These are phyloP conservation scores for Myiozetetes cayanensis DNA, from an alignment of 2,113 vertebrate species.

Conservation along the genomic window DNA sequence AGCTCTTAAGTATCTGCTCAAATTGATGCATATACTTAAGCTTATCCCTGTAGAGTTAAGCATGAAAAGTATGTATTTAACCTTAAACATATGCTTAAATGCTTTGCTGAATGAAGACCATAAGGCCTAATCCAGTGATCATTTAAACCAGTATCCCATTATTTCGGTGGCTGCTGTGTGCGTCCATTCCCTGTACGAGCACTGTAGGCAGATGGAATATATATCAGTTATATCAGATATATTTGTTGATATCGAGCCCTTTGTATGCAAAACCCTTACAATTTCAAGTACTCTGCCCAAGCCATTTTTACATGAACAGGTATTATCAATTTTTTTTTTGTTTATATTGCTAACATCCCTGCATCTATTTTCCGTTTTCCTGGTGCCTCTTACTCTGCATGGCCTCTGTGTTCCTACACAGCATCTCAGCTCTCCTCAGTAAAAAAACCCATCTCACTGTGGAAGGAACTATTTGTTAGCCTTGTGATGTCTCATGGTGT, in stretches of 20 bases:
- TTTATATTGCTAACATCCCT: not conserved
- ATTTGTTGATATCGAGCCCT: not conserved
- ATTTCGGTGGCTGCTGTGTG: conserved; percentile 1
- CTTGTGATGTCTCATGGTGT: not conserved
- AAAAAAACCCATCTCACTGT: not conserved
- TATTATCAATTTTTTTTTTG: not conserved
- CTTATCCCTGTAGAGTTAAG: conserved; percentile 61
- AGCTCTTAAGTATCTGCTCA: conserved; percentile 62
- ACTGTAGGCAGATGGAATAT: not conserved
- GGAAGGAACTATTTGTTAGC: conserved; percentile 12
- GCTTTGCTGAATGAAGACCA: conserved; percentile 66
- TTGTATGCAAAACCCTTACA: not conserved
- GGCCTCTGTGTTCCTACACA: not conserved
- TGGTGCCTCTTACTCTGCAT: fast-evolving
- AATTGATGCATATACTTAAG: conserved; percentile 66
- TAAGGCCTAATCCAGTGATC: conserved; percentile 63
- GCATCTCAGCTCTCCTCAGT: not conserved
- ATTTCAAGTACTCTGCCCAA: not conserved
- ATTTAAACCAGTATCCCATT: conserved; percentile 56
- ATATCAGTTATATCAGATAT: not conserved
- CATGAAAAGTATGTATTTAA: conserved; percentile 63
- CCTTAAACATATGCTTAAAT: conserved; percentile 68
- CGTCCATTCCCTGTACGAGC: fast-evolving
- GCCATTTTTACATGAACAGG: not conserved
- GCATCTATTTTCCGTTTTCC: not conserved